Percentiles rank a stretch among this genome's conserved stretches.
phyloP scores from a whole-genome alignment of 2,113 vertebrate species.

The Marmota flaviventris region DNA sequence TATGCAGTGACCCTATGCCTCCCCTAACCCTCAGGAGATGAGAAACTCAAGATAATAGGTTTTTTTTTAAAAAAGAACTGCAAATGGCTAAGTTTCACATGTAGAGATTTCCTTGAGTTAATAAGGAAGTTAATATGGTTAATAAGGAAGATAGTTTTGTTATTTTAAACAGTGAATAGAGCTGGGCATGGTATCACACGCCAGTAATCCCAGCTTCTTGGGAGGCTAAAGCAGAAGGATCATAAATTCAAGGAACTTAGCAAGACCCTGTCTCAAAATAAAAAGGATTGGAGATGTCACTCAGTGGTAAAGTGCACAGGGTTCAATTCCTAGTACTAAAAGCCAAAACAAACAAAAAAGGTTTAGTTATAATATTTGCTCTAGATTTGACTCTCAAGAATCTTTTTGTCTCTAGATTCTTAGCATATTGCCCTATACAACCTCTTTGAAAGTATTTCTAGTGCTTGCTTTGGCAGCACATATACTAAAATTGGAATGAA shows the following conservation, averaged over 20 bases:
- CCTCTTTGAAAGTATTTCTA: slow-evolving; percentile 47
- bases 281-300: too few relatives aligned
- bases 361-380: slow-evolving; percentile 18
- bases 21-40: neutral
- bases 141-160: slow-evolving; percentile 37
- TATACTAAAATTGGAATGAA: too few relatives aligned
- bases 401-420: slow-evolving; percentile 10
- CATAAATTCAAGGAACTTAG: too few relatives aligned
- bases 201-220: too few relatives aligned
- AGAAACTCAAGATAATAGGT: slow-evolving; percentile 46
- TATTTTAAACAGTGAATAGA: slow-evolving; percentile 10
- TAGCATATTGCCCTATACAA: neutral
- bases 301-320: too few relatives aligned
- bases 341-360: too few relatives aligned
- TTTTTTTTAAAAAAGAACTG: neutral
- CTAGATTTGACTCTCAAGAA: slow-evolving; percentile 35
- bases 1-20: neutral
- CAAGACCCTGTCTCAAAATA: too few relatives aligned
- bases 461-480: too few relatives aligned
- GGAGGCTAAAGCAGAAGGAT: too few relatives aligned
- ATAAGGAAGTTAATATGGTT: neutral
- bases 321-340: too few relatives aligned
- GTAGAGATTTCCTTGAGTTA: neutral
- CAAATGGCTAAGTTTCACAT: slow-evolving; percentile 35
- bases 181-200: too few relatives aligned